Evolutionary conservation across 1,140 invertebrate genomes (phyloP).

Genomic region (Achatina immaculata): DNA sequence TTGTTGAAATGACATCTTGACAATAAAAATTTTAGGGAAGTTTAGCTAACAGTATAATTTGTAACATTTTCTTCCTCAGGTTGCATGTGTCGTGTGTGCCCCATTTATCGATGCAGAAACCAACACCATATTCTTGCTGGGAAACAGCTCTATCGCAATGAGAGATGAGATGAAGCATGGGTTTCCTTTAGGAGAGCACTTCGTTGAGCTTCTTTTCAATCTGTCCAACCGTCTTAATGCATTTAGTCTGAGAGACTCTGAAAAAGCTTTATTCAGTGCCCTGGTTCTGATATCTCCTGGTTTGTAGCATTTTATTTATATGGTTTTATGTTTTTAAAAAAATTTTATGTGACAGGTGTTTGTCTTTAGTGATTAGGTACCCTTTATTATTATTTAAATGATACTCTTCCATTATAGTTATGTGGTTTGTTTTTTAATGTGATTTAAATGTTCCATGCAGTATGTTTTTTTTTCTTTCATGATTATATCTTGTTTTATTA

Average conservation of each 20-base stretch:
- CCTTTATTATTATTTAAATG: too few species aligned
- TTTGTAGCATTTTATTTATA: slow-evolving; percentile 57
- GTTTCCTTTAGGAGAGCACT: slow-evolving; percentile 71
- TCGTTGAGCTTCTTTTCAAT: slow-evolving; percentile 98
- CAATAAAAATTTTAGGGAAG: too few species aligned
- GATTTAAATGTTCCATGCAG: too few species aligned
- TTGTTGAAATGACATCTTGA: too few species aligned
- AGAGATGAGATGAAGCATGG: slow-evolving; percentile 67
- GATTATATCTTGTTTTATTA: too few species aligned
- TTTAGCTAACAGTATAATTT: too few species aligned
- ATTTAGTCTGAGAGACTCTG: slow-evolving; percentile 88
- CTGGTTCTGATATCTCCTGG: slow-evolving; percentile 94
- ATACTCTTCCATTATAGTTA: too few species aligned
- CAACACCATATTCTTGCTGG: slow-evolving; percentile 66
- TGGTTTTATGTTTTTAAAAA: not conserved
- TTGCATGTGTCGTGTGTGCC: slow-evolving; percentile 69
- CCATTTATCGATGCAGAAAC: slow-evolving; percentile 67
- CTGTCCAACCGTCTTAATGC: slow-evolving; percentile 95
- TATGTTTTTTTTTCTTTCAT: too few species aligned
- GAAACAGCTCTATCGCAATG: slow-evolving; percentile 58
- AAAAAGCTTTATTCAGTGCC: slow-evolving; percentile 94
- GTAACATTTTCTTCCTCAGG: slow-evolving; percentile 56
- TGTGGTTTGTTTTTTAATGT: too few species aligned
- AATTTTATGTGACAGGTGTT: not conserved
- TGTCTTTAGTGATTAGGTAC: too few species aligned